These are phyloP conservation scores for Mastomys natalensis DNA, from an alignment of 2,113 vertebrate genomes.

Conservation along the genomic window DNA sequence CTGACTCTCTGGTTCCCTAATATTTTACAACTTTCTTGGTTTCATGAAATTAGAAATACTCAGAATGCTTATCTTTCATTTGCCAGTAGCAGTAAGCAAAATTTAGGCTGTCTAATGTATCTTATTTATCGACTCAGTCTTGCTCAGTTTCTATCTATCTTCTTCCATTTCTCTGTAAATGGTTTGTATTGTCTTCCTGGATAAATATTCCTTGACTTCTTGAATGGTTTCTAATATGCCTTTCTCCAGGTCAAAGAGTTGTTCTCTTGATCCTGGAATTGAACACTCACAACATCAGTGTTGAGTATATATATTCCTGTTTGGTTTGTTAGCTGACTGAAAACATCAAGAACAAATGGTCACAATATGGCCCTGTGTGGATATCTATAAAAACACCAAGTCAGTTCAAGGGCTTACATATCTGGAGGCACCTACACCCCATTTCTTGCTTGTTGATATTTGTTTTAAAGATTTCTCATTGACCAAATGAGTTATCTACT, in stretches of 20 bases:
- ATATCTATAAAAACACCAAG: neutral
- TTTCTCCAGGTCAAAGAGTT: neutral
- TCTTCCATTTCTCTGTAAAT: neutral
- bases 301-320: neutral
- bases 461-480: neutral
- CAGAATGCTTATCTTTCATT: conserved; percentile 12
- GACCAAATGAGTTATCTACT: neutral
- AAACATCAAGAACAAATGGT: neutral
- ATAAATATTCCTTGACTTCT: neutral
- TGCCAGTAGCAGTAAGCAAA: neutral
- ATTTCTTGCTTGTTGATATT: neutral
- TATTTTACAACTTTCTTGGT: neutral
- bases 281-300: neutral
- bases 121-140: neutral
- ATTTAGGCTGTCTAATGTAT: neutral
- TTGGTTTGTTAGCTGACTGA: neutral
- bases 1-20: neutral
- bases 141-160: neutral
- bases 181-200: neutral
- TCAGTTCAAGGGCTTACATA: neutral
- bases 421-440: no score
- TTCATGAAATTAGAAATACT: neutral
- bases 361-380: neutral
- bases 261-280: neutral
- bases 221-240: neutral